Conservation (phyloP, 2,113 vertebrate genomes). For the Okapia johnstoni region DNA sequence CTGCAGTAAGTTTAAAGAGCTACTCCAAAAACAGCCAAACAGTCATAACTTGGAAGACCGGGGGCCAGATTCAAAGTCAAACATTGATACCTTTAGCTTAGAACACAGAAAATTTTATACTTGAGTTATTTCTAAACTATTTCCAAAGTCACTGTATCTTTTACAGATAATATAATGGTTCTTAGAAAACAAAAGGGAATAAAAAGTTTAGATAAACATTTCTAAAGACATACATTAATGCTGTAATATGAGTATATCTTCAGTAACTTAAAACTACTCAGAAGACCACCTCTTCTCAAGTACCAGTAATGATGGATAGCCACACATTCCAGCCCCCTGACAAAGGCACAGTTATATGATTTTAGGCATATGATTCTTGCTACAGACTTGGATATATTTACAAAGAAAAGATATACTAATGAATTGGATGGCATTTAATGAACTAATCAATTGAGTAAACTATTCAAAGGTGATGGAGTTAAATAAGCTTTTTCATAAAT, state of each 20-base stretch:
- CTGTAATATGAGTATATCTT: neutral
- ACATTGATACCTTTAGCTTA: neutral
- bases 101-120: neutral
- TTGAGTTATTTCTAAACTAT: neutral
- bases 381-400: neutral
- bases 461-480: slow-evolving; percentile 31
- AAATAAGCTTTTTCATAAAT: slow-evolving; percentile 9
- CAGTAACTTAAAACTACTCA: neutral
- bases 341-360: neutral
- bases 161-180: neutral
- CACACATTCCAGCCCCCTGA: neutral
- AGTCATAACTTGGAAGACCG: neutral
- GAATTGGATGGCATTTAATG: neutral
- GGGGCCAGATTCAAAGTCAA: neutral
- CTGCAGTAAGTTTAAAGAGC: neutral
- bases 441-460: slow-evolving; percentile 14
- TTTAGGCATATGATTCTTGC: neutral
- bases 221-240: neutral
- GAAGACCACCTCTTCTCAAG: neutral
- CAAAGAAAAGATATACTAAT: neutral
- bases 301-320: neutral
- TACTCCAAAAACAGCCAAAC: neutral
- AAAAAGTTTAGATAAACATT: neutral
- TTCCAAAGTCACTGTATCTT: neutral
- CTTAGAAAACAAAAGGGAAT: neutral